Conservation (phyloP, 1,140 invertebrate species). For the Scaptomyza graminum region DNA sequence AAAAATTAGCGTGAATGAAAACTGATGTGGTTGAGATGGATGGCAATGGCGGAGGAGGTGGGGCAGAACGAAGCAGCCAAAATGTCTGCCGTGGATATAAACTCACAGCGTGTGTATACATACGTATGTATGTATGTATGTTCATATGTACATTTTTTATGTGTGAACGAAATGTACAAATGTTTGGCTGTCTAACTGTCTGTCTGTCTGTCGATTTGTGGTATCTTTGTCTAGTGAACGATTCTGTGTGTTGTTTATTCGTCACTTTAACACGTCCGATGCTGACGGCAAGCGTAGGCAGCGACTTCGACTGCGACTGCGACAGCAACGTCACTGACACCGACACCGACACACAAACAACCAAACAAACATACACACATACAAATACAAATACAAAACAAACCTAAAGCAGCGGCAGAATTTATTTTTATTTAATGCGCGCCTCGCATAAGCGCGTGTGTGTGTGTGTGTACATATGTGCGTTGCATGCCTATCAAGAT, state of each 20-base stretch:
- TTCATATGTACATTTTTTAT: slow-evolving; percentile 42
- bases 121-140: slow-evolving; percentile 39
- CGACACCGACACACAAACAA: slow-evolving; percentile 45
- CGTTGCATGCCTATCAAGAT: slow-evolving; percentile 47
- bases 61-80: slow-evolving; percentile 56
- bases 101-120: slow-evolving; percentile 28
- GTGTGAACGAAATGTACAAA: slow-evolving; percentile 77
- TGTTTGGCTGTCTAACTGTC: slow-evolving; percentile 59
- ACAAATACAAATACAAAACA: slow-evolving; percentile 16
- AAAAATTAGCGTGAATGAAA: slow-evolving; percentile 52
- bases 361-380: slow-evolving; percentile 28
- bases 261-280: slow-evolving; percentile 80
- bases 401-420: slow-evolving; percentile 46
- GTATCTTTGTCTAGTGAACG: slow-evolving; percentile 57
- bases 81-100: slow-evolving; percentile 72
- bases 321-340: slow-evolving; percentile 63
- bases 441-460: slow-evolving; percentile 33
- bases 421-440: slow-evolving; percentile 73
- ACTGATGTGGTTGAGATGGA: slow-evolving; percentile 26
- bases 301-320: slow-evolving; percentile 21
- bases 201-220: slow-evolving; percentile 61
- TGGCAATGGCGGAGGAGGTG: slow-evolving; percentile 3
- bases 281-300: slow-evolving; percentile 39
- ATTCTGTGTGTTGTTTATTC: slow-evolving; percentile 72
- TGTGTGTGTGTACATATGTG: slow-evolving; percentile 50